phyloP scores from a whole-genome alignment of 2,113 vertebrate species.

The Edolisoma coerulescens region DNA sequence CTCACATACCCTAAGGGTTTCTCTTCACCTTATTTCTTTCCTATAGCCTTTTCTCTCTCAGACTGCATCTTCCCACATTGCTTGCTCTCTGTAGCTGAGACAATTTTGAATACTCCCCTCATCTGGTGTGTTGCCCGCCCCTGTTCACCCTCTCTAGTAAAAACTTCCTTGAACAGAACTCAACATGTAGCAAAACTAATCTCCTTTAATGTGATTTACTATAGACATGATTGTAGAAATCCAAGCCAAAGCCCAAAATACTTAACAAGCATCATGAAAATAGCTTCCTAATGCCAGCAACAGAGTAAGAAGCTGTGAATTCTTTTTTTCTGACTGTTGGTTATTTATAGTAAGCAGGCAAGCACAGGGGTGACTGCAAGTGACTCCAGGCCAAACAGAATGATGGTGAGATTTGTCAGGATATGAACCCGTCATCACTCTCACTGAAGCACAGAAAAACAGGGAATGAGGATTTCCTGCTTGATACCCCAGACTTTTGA shows the following conservation, averaged over 20 bases:
- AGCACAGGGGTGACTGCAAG: neutral
- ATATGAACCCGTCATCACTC: neutral
- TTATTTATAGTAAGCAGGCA: neutral
- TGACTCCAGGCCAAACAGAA: neutral
- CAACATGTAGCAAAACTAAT: neutral
- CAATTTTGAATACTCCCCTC: neutral
- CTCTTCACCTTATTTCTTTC: neutral
- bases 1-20: neutral
- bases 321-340: neutral
- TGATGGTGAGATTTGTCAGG: neutral
- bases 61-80: neutral
- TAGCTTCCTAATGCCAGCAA: neutral
- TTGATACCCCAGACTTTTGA: neutral
- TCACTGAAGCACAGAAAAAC: neutral
- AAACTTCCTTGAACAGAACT: neutral
- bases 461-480: neutral
- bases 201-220: neutral
- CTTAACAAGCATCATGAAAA: neutral
- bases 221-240: neutral
- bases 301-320: neutral
- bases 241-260: neutral
- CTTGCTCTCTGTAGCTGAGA: neutral
- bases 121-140: neutral
- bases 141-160: neutral
- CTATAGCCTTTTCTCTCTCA: neutral